Evolutionary conservation across 2,113 vertebrate species (phyloP), one percentile per base, ranked within the genome.

Genomic region (Tupaia chinensis): DNA sequence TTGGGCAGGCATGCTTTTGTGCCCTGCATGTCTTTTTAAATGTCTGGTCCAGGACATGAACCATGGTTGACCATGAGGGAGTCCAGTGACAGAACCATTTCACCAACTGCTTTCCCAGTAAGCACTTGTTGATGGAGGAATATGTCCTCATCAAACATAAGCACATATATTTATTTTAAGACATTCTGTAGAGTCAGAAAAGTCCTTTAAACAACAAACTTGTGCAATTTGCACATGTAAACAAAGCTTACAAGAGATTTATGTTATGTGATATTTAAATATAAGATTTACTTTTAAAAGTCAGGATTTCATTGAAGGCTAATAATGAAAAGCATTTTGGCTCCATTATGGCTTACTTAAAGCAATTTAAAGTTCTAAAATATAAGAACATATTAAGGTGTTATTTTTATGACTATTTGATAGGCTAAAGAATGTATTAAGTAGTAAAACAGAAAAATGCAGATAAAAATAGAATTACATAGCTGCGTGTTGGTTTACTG

Each of bases 281-380:
- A 61, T 90, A 89, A 79, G 9, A 65, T 72, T 89, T 87, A 12
- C n/a, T 88, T 86, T 84, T 78, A 23, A 90, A 92, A 93, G 76
- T 68, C n/a, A 79, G 17, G 1, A 58, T 95, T 93, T 72, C 65
- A 16, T 72, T 34, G 61, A 6, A 84, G 63, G 27, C 2, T 27
- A 70, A 16, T 34, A 53, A 60, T 58, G 34, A 70, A 61, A 86
- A 90, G 16, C 80, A 2, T 17, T 16, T 63, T 79, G 2, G 22
- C 22, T 74, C 9, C 1, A 61, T 25, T 85, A 10, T 76, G 15
- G 12, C 23, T 89, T 83, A 87, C 44, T 74, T 72, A 58, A 72
- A 84, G 11, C 61, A 17, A 92, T 89, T 69, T 58, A 76, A 70
- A 91, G 60, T 66, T 70, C 10, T 85, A 17, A 84, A 81, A 60